phyloP scores from a whole-genome alignment of 1,140 invertebrate species.

The Drosophila auraria region DNA sequence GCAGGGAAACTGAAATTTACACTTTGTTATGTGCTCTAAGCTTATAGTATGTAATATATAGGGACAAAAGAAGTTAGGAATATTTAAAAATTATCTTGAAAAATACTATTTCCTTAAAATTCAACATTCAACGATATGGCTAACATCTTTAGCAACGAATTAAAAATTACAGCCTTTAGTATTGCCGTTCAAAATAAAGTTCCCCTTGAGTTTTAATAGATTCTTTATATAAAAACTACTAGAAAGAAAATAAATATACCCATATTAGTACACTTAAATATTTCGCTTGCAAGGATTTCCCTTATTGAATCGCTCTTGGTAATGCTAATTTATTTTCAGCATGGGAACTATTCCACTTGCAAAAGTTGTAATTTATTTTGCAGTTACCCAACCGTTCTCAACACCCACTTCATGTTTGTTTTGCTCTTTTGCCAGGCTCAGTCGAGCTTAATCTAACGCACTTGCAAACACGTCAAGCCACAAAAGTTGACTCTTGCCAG shows the following conservation, averaged over 20 bases:
- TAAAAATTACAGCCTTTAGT: too few relatives aligned
- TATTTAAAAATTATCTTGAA: too few relatives aligned
- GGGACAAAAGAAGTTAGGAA: too few relatives aligned
- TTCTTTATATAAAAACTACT: background rate
- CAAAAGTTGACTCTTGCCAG: slow-evolving; percentile 66
- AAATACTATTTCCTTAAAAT: too few relatives aligned
- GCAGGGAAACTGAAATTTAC: background rate
- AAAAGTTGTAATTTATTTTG: slow-evolving; percentile 44
- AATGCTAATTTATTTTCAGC: slow-evolving; percentile 49
- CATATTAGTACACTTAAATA: background rate
- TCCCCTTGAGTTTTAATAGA: too few relatives aligned
- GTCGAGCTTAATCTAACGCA: slow-evolving; percentile 70
- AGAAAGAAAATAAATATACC: background rate
- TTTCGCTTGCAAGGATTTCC: slow-evolving; percentile 8
- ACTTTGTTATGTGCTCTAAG: background rate
- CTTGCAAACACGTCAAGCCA: slow-evolving; percentile 68
- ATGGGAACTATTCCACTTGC: slow-evolving; percentile 45
- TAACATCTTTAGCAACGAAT: too few relatives aligned
- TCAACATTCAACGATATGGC: too few relatives aligned
- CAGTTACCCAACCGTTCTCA: slow-evolving; percentile 28
- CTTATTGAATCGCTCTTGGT: slow-evolving; percentile 38
- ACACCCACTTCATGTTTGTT: slow-evolving; percentile 38
- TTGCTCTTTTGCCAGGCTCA: slow-evolving; percentile 39
- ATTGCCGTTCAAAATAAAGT: too few relatives aligned
- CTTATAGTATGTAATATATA: background rate